Conservation (phyloP, 2,797 vertebrate genomes). For the Tapirus indicus region DNA sequence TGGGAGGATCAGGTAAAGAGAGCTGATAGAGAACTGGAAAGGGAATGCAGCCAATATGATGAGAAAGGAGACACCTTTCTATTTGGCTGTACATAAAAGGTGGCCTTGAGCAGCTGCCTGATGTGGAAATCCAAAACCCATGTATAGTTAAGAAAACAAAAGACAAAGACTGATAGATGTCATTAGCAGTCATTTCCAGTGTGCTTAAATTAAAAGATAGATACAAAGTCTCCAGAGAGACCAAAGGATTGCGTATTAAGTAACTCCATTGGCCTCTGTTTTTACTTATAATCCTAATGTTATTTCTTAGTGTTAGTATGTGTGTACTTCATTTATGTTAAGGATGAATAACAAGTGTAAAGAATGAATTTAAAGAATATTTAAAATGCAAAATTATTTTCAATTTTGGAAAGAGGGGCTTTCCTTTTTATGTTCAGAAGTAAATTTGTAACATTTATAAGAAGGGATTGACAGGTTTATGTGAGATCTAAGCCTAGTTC, state of each 20-base stretch:
- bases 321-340: slow-evolving; percentile 56
- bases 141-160: slow-evolving; percentile 74
- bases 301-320: slow-evolving; percentile 28
- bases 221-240: slow-evolving; percentile 69
- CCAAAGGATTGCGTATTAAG: background rate
- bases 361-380: slow-evolving; percentile 57
- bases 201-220: slow-evolving; percentile 69
- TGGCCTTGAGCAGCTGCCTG: slow-evolving; percentile 65
- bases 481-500: background rate
- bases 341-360: slow-evolving; percentile 39
- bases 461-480: background rate
- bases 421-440: slow-evolving; percentile 40
- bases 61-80: slow-evolving; percentile 77
- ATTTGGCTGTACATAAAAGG: slow-evolving; percentile 66
- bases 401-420: background rate
- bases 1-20: slow-evolving; percentile 59
- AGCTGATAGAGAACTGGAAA: slow-evolving; percentile 53
- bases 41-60: slow-evolving; percentile 43
- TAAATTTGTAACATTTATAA: background rate
- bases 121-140: slow-evolving; percentile 81
- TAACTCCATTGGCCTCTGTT: slow-evolving; percentile 2
- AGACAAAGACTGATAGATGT: slow-evolving; percentile 82
- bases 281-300: slow-evolving; percentile 38
- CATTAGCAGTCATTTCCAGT: slow-evolving; percentile 75
- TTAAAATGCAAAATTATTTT: slow-evolving; percentile 61